A percentile compares a stretch with the other conserved stretches of the same genome.
phyloP scores from a whole-genome alignment of 2,113 vertebrate species.

The Oryzias celebensis region DNA sequence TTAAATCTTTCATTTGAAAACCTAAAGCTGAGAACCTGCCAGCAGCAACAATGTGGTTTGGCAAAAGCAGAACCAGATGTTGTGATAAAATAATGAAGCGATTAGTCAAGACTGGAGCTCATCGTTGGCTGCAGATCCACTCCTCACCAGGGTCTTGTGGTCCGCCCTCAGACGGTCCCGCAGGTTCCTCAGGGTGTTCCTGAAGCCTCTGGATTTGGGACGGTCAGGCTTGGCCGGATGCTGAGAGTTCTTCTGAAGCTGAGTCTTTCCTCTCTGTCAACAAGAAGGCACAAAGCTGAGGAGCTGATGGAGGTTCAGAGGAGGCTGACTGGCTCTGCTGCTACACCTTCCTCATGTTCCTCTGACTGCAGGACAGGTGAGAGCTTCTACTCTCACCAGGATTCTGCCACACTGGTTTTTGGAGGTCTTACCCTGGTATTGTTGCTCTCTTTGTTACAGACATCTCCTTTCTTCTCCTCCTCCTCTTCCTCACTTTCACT shows the following conservation, averaged over 20 bases:
- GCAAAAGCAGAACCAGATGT: too few relatives aligned
- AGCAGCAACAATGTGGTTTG: too few relatives aligned
- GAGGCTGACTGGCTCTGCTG: accelerated
- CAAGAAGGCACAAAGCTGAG: neutral
- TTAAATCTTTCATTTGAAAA: too few relatives aligned
- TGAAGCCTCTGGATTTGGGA: conserved; percentile 59
- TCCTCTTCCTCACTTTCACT: conserved; percentile 77
- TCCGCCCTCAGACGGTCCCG: conserved; percentile 62
- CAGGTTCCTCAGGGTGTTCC: conserved; percentile 70
- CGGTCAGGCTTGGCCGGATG: conserved; percentile 42
- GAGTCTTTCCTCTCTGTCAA: conserved; percentile 29
- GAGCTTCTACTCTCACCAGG: too few relatives aligned
- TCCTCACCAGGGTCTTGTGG: conserved; percentile 48
- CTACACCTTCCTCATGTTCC: neutral
- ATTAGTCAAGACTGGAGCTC: too few relatives aligned
- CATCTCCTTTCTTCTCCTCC: conserved; percentile 1
- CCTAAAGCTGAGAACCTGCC: too few relatives aligned
- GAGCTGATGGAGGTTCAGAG: accelerated
- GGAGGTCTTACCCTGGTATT: conserved; percentile 34
- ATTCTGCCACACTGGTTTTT: neutral
- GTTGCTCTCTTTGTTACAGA: conserved; percentile 29
- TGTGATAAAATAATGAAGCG: too few relatives aligned
- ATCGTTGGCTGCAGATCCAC: too few relatives aligned
- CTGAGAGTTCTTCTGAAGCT: conserved; percentile 34
- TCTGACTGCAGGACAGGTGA: too few relatives aligned